Evolutionary conservation across 2,113 vertebrate genomes (phyloP).

Genomic region (Gallinago undulata): DNA sequence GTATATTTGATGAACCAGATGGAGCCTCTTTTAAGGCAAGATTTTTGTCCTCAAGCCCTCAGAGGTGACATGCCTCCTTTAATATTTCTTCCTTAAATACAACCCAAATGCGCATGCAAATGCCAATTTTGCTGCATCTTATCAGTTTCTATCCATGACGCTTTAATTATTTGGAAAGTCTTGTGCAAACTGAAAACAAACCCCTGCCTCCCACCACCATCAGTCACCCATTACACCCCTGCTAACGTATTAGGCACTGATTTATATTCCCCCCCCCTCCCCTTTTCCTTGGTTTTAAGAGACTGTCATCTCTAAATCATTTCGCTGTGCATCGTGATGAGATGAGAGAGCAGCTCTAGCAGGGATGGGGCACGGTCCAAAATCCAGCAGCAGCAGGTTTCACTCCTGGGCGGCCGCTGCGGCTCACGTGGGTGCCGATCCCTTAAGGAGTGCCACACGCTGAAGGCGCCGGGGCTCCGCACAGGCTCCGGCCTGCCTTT

Average conservation of each 20-base stretch:
- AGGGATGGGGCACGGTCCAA: neutral
- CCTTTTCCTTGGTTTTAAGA: neutral
- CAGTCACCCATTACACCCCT: neutral
- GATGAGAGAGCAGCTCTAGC: neutral
- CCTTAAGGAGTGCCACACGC: neutral
- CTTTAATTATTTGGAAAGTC: neutral
- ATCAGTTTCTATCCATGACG: neutral
- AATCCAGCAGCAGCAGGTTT: constrained; percentile 13
- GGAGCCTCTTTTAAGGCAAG: neutral
- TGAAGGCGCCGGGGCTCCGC: neutral
- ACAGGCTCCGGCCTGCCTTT: neutral
- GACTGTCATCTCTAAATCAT: neutral
- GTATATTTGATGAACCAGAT: neutral
- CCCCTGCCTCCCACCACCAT: neutral
- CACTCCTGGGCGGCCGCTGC: neutral
- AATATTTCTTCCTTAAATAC: neutral
- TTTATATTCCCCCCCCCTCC: neutral
- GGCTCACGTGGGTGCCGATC: neutral
- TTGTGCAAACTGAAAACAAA: neutral
- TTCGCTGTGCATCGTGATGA: neutral
- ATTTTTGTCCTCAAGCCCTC: neutral
- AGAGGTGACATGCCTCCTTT: neutral
- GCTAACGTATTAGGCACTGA: neutral
- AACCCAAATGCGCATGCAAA: neutral
- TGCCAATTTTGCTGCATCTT: neutral